Conservation (phyloP, 2,888 invertebrate genomes). For the Lithophane ornitopus region DNA sequence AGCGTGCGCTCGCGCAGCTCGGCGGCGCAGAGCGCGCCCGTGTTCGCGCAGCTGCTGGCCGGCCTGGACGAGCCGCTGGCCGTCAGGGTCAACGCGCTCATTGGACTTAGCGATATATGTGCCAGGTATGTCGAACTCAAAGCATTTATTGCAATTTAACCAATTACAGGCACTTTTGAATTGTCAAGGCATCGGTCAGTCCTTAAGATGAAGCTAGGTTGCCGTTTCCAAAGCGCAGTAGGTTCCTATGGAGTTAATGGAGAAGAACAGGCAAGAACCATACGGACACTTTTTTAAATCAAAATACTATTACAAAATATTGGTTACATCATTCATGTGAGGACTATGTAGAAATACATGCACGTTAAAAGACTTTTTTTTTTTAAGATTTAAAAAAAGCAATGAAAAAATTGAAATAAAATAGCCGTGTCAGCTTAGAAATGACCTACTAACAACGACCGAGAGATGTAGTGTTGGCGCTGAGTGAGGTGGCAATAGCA, state of each 20-base stretch:
- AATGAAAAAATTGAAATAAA: background rate
- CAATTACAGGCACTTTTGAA: background rate
- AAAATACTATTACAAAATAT: background rate
- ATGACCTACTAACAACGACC: background rate
- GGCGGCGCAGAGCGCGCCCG: constrained; percentile 91
- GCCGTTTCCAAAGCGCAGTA: background rate
- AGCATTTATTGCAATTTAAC: background rate
- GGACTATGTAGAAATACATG: background rate
- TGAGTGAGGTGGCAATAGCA: background rate
- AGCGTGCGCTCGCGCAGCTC: constrained; percentile 70
- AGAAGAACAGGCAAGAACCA: background rate
- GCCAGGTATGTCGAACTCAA: constrained; percentile 78
- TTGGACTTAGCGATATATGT: constrained; percentile 93
- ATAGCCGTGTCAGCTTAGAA: background rate
- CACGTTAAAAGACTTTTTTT: background rate
- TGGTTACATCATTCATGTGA: background rate
- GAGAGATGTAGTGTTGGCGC: background rate
- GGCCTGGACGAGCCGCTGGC: constrained; percentile 83
- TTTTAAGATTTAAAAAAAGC: too few species aligned
- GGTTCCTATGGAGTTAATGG: background rate
- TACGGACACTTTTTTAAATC: background rate
- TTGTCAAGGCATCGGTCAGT: background rate
- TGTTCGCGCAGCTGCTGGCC: constrained; percentile 91
- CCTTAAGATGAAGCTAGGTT: background rate
- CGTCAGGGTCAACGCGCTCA: constrained; percentile 92